These are phyloP conservation scores for Telmatherina bonti DNA, from an alignment of 2,797 vertebrate genomes.

Conservation along the genomic window DNA sequence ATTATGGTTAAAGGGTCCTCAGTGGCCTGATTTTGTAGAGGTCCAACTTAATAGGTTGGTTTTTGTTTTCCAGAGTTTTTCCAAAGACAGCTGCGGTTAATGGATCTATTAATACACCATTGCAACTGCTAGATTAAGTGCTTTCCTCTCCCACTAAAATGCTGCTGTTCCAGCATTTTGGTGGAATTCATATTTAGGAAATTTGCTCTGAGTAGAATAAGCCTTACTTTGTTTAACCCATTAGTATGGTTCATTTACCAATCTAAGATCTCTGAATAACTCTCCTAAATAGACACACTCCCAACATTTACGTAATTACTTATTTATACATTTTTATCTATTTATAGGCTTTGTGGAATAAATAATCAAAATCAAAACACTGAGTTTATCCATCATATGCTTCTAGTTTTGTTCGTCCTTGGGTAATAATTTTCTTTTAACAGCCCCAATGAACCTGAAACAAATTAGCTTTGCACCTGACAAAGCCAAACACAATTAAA, in stretches of 20 bases:
- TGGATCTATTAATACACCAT: not conserved
- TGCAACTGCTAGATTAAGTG: not conserved
- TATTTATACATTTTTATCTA: not conserved
- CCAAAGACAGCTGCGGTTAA: too few species aligned
- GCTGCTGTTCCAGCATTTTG: too few species aligned
- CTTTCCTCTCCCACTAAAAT: not conserved
- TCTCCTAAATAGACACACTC: too few species aligned
- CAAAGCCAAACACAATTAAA: conserved; percentile 7
- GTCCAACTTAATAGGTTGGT: too few species aligned
- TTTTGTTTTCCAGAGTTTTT: too few species aligned
- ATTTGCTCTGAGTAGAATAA: too few species aligned
- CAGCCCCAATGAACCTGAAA: not conserved
- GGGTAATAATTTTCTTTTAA: not conserved
- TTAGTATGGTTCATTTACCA: too few species aligned
- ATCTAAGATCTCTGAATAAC: too few species aligned
- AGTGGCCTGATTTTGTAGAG: not conserved
- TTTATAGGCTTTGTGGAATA: too few species aligned
- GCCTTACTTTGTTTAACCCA: too few species aligned
- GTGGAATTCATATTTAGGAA: too few species aligned
- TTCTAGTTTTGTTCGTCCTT: not conserved
- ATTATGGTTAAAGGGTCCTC: not conserved
- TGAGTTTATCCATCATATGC: not conserved
- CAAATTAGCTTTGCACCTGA: not conserved
- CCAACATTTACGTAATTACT: not conserved
- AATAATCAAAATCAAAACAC: too few species aligned